phyloP scores from a whole-genome alignment of 64 coral and sea anemone genomes.

The Stylophora pistillata region DNA sequence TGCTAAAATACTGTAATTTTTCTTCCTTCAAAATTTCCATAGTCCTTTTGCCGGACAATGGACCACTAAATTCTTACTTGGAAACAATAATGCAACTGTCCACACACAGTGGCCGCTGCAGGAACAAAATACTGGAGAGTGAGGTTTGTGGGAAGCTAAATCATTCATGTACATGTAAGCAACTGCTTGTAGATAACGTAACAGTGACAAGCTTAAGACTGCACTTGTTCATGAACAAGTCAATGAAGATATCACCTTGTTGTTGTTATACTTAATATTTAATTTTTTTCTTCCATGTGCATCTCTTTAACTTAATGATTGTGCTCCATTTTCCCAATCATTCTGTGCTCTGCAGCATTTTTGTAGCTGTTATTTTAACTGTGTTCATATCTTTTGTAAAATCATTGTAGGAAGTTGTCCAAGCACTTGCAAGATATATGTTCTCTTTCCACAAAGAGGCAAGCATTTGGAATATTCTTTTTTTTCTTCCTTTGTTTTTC shows the following conservation, averaged over 20 bases:
- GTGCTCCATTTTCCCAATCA: too few relatives aligned
- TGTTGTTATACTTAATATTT: too few relatives aligned
- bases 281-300: too few relatives aligned
- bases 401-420: conserved; percentile 55
- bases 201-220: too few relatives aligned
- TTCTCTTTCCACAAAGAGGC: conserved; percentile 82
- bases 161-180: background rate
- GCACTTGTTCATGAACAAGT: too few relatives aligned
- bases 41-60: conserved; percentile 52
- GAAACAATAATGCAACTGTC: conserved; percentile 56
- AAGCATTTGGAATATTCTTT: background rate
- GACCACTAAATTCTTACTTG: conserved; percentile 35
- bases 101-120: conserved; percentile 54
- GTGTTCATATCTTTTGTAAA: background rate
- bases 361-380: background rate
- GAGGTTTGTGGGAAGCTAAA: conserved; percentile 10
- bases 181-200: background rate
- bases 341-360: background rate
- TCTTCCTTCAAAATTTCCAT: background rate
- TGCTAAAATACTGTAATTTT: background rate
- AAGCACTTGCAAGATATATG: conserved; percentile 50
- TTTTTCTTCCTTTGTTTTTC: background rate
- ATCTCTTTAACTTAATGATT: too few relatives aligned
- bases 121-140: conserved; percentile 55
- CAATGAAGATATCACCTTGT: too few relatives aligned